A percentile compares a stretch with the other conserved stretches of the same genome.
Conservation (phyloP, 2,113 vertebrate species). For the Vulpes vulpes region DNA sequence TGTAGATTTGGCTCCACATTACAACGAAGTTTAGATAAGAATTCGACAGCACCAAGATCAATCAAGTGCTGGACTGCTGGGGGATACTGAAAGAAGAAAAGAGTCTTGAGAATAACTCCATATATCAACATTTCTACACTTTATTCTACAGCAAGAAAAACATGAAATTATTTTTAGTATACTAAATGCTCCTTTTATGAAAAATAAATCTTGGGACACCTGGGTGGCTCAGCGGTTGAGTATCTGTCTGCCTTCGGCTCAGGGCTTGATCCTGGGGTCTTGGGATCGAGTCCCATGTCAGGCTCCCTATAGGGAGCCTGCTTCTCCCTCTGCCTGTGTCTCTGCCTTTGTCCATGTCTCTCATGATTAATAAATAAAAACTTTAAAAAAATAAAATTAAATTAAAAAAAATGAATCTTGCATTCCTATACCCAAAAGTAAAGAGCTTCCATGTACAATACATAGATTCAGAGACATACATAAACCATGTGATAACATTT, state of each 20-base stretch:
- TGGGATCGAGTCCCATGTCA: no score
- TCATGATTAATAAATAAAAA: no score
- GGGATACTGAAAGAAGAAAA: slow-evolving; percentile 89
- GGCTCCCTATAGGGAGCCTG: no score
- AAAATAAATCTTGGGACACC: neutral
- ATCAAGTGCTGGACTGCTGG: slow-evolving; percentile 92
- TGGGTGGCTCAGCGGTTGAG: no score
- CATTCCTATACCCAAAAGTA: neutral
- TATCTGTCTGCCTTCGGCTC: no score
- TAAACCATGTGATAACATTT: neutral
- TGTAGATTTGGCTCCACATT: slow-evolving; percentile 92
- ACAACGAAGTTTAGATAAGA: slow-evolving; percentile 94
- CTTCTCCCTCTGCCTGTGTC: no score
- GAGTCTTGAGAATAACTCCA: neutral
- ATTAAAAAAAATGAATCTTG: neutral
- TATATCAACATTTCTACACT: neutral
- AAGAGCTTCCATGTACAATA: neutral
- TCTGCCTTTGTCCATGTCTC: no score
- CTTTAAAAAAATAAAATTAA: no score
- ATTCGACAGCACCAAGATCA: slow-evolving; percentile 95
- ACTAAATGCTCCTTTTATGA: neutral
- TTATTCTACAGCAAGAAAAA: neutral
- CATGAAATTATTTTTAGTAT: neutral
- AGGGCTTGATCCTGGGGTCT: no score
- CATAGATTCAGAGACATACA: neutral